These are phyloP conservation scores for Drosophila malerkotliana DNA, from an alignment of 1,140 invertebrate species.

Conservation along the genomic window DNA sequence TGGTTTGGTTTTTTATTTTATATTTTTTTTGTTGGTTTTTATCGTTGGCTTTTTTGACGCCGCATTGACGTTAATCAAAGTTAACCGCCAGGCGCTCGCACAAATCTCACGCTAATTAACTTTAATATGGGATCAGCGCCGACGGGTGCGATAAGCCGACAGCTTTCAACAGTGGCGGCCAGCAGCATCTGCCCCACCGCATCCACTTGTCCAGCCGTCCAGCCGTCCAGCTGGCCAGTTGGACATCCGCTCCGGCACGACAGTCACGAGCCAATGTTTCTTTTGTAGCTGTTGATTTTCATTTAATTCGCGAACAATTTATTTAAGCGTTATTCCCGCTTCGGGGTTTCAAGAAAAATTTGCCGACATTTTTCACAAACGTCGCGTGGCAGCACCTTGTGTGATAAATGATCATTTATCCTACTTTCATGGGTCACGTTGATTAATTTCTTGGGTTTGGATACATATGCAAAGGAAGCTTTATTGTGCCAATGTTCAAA, in stretches of 20 bases:
- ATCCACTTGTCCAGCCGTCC: slow-evolving; percentile 1
- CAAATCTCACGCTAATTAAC: slow-evolving; percentile 78
- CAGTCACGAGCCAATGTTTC: slow-evolving; percentile 42
- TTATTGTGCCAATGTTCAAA: neutral
- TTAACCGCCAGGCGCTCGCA: slow-evolving; percentile 43
- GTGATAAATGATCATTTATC: slow-evolving; percentile 7
- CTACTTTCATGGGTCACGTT: neutral
- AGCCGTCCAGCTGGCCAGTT: slow-evolving; percentile 11
- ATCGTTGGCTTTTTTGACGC: slow-evolving; percentile 48
- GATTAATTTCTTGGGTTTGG: neutral
- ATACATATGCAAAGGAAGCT: neutral
- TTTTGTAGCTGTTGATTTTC: slow-evolving; percentile 52
- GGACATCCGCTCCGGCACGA: slow-evolving; percentile 45
- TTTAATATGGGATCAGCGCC: slow-evolving; percentile 59
- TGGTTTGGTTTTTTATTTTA: slow-evolving; percentile 7
- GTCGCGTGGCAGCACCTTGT: slow-evolving; percentile 49
- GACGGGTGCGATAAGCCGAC: slow-evolving; percentile 52
- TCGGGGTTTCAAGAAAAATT: slow-evolving; percentile 24
- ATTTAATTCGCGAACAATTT: slow-evolving; percentile 66
- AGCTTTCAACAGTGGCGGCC: slow-evolving; percentile 36
- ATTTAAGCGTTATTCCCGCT: slow-evolving; percentile 52
- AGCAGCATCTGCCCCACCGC: slow-evolving; percentile 19
- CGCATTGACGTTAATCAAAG: slow-evolving; percentile 64
- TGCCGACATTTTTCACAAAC: slow-evolving; percentile 35
- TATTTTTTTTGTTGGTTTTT: slow-evolving; percentile 26